These are phyloP conservation scores for Diadophis punctatus DNA, from an alignment of 2,113 vertebrate species.

Conservation along the genomic window DNA sequence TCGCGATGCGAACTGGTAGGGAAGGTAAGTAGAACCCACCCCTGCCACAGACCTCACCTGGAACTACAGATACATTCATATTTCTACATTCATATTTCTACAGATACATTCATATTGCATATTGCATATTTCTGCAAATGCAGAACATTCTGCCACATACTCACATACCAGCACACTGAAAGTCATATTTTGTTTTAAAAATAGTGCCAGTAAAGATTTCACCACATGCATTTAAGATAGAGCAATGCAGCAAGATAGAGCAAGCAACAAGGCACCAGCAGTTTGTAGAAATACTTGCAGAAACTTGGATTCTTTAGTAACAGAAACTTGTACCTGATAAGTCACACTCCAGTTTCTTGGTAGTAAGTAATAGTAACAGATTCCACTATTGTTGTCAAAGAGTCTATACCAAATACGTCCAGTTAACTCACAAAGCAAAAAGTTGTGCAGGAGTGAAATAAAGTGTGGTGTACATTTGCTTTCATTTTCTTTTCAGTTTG, in stretches of 20 bases:
- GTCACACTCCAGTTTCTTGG: background rate
- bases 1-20: no score
- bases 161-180: background rate
- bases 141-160: background rate
- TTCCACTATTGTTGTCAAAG: background rate
- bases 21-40: no score
- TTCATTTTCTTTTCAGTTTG: background rate
- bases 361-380: background rate
- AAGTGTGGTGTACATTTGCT: background rate
- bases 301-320: background rate
- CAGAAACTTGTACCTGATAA: background rate
- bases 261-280: background rate
- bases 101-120: background rate
- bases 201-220: background rate
- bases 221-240: background rate
- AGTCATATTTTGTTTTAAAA: background rate
- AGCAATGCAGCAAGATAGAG: background rate
- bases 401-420: background rate
- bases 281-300: background rate
- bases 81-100: no score
- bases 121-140: background rate
- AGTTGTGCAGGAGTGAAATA: background rate
- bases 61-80: background rate
- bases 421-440: background rate
- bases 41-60: background rate